A percentile compares a stretch with the other conserved stretches of the same genome.
These are phyloP conservation scores for Thalpophila matura DNA, from an alignment of 2,888 invertebrate genomes.

Conservation along the genomic window DNA sequence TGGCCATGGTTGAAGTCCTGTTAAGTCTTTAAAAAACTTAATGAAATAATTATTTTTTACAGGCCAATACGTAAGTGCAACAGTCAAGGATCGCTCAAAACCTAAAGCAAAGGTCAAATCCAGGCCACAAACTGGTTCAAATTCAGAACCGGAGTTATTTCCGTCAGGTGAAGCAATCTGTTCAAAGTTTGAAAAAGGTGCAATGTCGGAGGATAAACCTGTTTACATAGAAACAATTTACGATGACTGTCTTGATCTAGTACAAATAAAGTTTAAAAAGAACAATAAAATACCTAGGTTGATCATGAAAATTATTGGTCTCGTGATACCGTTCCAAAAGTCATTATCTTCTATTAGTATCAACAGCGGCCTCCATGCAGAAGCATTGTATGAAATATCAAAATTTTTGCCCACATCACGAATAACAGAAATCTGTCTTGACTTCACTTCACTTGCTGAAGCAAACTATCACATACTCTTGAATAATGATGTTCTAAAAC, in stretches of 20 bases:
- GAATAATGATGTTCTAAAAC: constrained; percentile 62
- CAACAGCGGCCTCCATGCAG: constrained; percentile 66
- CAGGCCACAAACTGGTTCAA: too few relatives aligned
- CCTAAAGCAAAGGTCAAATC: background rate
- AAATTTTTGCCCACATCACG: constrained; percentile 66
- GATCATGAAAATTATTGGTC: constrained; percentile 69
- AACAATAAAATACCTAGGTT: constrained; percentile 67
- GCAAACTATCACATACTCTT: constrained; percentile 74
- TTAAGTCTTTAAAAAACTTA: background rate
- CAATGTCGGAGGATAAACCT: rapidly evolving
- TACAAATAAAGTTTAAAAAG: constrained; percentile 69
- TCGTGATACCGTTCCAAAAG: constrained; percentile 70
- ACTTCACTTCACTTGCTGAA: constrained; percentile 66
- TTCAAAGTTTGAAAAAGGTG: rapidly evolving
- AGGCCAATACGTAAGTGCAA: constrained; percentile 13
- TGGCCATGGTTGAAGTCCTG: too few relatives aligned
- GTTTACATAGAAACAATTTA: constrained; percentile 61
- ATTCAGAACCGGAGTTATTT: background rate
- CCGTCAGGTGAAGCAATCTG: too few relatives aligned
- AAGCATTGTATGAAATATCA: constrained; percentile 70
- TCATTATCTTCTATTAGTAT: constrained; percentile 66
- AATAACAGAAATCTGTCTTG: constrained; percentile 77
- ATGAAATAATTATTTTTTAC: background rate
- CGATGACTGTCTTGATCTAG: constrained; percentile 65
- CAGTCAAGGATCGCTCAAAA: background rate